Evolutionary conservation across 2,113 vertebrate species (phyloP), one percentile per base, ranked within the genome.

Genomic region (Smithornis capensis): DNA sequence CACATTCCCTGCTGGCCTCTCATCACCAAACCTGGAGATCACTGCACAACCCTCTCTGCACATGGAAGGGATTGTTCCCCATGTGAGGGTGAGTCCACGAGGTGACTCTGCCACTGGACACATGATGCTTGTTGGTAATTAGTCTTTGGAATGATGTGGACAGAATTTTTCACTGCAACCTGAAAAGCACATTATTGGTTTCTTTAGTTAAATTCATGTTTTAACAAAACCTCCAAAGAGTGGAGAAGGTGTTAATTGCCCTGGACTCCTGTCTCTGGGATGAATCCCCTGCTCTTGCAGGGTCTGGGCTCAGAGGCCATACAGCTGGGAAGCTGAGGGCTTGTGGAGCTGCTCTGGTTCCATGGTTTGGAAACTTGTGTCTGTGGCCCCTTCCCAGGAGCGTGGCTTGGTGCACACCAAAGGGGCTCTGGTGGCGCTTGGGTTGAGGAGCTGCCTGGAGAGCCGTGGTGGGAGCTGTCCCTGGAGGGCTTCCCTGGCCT

Each of bases 21-120:
- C 0, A 1, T n/a, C n/a, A n/a, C n/a, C 35, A 4, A 44, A 73
- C 17, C 21, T 33, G 31, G 59, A 29, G 22, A 5, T 53, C 31
- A 2, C 37, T 22, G 2, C 6, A 1, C 15, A 5, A 50, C 28
- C 19, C 65, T 50, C 50, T 62, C 59, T 53, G 50, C 17, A 22
- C 2, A 9, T 1, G 0, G 9, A 19, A 29, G 31, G 3, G 4
- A 15, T 22, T 53, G 69, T 67, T 33, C 4, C 12, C 33, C 2
- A 0, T 2, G 2, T 22, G 19, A n/a, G 15, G 7, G 8, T 4
- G 14, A 49, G 9, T 19, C 29, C 38, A 7, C 12, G 0, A 38
- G 38, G 12, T 19, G 33, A 5, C 28, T 12, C 17, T 77, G 81
- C 24, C 15, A 1, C 33, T 6, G 14, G 60, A 10, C 33, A 35